phyloP scores from a whole-genome alignment of 2,888 invertebrate species.

The Andrena flavipes region DNA sequence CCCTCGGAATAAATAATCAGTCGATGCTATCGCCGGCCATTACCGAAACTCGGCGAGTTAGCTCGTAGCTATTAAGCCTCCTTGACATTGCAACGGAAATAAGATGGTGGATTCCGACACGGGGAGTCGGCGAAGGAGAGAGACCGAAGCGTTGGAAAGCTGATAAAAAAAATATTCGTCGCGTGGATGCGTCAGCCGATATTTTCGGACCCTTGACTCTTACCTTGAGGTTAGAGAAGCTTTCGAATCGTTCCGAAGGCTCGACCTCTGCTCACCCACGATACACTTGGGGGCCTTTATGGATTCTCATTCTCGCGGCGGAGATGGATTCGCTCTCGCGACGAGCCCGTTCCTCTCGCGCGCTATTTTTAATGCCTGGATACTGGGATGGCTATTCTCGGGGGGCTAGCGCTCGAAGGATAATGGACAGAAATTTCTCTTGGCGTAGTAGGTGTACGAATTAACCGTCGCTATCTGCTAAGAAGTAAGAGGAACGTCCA shows the following conservation, averaged over 20 bases:
- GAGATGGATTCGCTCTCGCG: slow-evolving; percentile 19
- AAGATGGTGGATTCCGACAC: slow-evolving; percentile 22
- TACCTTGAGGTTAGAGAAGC: slow-evolving; percentile 39
- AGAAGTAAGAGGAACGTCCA: not conserved
- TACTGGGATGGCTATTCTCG: not conserved
- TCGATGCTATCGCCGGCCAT: not conserved
- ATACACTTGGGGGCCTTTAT: slow-evolving; percentile 18
- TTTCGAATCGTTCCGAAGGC: slow-evolving; percentile 26
- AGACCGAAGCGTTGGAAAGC: slow-evolving; percentile 15
- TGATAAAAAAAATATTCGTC: slow-evolving; percentile 43
- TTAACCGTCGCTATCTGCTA: no score
- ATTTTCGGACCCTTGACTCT: slow-evolving; percentile 37
- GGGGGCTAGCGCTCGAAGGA: not conserved
- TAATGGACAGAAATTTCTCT: not conserved
- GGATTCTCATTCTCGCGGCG: slow-evolving; percentile 18
- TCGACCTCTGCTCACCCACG: slow-evolving; percentile 6
- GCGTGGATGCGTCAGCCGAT: slow-evolving; percentile 46
- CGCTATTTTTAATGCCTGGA: slow-evolving; percentile 18
- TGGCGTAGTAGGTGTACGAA: not conserved
- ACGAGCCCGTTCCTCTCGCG: not conserved
- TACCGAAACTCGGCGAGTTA: not conserved
- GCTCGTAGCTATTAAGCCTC: not conserved
- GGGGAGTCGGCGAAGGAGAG: not conserved
- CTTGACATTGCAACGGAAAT: slow-evolving; percentile 23
- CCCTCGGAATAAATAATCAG: not conserved